phyloP scores from a whole-genome alignment of 2,888 invertebrate genomes.

The Hypena proboscidalis region DNA sequence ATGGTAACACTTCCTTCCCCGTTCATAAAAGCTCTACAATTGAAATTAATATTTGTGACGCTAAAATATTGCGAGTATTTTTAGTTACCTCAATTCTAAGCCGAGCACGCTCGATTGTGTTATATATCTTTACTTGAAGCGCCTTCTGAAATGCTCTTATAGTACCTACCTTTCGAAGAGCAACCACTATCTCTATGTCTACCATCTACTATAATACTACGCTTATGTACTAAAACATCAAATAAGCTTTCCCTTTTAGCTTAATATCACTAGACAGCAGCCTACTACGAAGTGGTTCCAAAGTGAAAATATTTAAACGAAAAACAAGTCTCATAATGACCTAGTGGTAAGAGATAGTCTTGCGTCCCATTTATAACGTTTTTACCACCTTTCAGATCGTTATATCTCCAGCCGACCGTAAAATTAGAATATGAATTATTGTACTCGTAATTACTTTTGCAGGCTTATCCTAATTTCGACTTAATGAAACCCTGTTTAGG shows the following conservation, averaged over 20 bases:
- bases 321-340: slow-evolving; percentile 48
- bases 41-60: too few relatives aligned
- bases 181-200: too few relatives aligned
- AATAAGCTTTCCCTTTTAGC: slow-evolving; percentile 44
- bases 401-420: slow-evolving; percentile 40
- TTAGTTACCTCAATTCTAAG: too few relatives aligned
- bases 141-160: too few relatives aligned
- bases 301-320: slow-evolving; percentile 48
- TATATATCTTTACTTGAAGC: too few relatives aligned
- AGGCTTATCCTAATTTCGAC: slow-evolving; percentile 37
- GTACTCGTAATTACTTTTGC: slow-evolving; percentile 49
- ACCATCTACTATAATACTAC: slow-evolving; percentile 13
- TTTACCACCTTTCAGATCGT: slow-evolving; percentile 34
- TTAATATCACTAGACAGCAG: slow-evolving; percentile 27
- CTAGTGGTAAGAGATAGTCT: slow-evolving; percentile 40
- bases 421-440: slow-evolving; percentile 52
- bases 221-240: slow-evolving; percentile 29
- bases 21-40: too few relatives aligned
- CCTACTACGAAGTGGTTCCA: slow-evolving; percentile 37
- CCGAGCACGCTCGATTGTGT: too few relatives aligned
- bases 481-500: slow-evolving; percentile 41
- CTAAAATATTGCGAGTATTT: too few relatives aligned
- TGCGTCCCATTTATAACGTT: slow-evolving; percentile 44
- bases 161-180: too few relatives aligned
- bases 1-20: too few relatives aligned